Evolutionary conservation across 1,140 invertebrate species (phyloP).

Genomic region (Aphidius ervi): DNA sequence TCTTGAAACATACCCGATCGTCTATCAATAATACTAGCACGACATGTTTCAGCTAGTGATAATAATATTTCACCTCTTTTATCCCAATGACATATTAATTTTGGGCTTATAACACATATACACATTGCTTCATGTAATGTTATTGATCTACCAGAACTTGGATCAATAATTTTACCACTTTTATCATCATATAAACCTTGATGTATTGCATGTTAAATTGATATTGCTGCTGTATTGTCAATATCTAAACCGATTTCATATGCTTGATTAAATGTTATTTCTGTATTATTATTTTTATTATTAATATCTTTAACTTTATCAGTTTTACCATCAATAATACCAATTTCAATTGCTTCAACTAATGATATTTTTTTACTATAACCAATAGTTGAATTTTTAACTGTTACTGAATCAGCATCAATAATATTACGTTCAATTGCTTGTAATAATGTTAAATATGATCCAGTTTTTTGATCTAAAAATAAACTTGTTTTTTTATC

Average conservation of each 20-base stretch:
- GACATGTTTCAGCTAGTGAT: constrained; percentile 72
- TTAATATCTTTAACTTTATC: constrained; percentile 66
- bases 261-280: constrained; percentile 73
- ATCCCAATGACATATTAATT: constrained; percentile 76
- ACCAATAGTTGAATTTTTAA: constrained; percentile 75
- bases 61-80: constrained; percentile 65
- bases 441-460: constrained; percentile 69
- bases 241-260: constrained; percentile 75
- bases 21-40: constrained; percentile 78
- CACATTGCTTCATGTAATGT: constrained; percentile 82
- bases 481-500: constrained; percentile 71
- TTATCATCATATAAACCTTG: constrained; percentile 79
- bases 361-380: constrained; percentile 72
- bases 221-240: constrained; percentile 77
- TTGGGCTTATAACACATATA: constrained; percentile 72
- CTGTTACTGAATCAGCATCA: constrained; percentile 76
- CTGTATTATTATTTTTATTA: constrained; percentile 59
- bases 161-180: constrained; percentile 78
- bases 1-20: constrained; percentile 73
- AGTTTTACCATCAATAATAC: constrained; percentile 70
- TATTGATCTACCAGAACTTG: constrained; percentile 68
- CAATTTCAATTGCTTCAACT: constrained; percentile 68
- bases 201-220: constrained; percentile 79
- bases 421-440: constrained; percentile 72
- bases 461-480: constrained; percentile 73